Evolutionary conservation across 2,113 vertebrate genomes (phyloP).

Genomic region (Gymnarchus niloticus): DNA sequence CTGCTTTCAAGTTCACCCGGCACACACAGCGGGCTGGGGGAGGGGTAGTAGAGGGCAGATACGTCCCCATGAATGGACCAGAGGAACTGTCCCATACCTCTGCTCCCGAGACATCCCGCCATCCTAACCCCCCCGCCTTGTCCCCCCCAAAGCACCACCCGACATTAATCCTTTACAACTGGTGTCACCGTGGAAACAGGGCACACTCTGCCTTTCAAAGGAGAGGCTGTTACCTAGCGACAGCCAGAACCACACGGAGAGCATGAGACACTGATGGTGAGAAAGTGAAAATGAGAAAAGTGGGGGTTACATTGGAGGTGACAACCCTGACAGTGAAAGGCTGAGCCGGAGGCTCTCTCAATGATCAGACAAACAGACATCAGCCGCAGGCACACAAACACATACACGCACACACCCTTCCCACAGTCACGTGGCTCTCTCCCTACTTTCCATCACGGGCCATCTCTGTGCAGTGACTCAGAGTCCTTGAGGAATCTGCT

Average conservation of each 20-base stretch:
- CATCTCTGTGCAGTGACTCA: background rate
- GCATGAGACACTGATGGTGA: conserved; percentile 5
- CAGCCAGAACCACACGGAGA: background rate
- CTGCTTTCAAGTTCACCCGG: background rate
- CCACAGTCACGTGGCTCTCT: background rate
- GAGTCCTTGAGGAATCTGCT: conserved; percentile 9
- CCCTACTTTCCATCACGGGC: background rate
- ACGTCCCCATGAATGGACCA: background rate
- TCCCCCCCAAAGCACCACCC: background rate
- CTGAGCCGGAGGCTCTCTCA: background rate
- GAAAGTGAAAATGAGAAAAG: background rate
- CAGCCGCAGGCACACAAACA: conserved; percentile 8
- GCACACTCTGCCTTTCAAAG: conserved; percentile 9
- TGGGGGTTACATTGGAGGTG: background rate
- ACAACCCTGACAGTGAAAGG: background rate
- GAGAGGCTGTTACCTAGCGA: conserved; percentile 19
- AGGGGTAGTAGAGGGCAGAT: background rate
- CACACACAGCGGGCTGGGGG: background rate
- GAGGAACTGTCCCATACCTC: background rate
- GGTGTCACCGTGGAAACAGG: conserved; percentile 11
- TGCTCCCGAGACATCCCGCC: background rate
- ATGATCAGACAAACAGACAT: background rate
- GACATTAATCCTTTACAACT: conserved; percentile 1
- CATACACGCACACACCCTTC: background rate
- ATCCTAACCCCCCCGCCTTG: background rate